A percentile compares a stretch with the other conserved stretches of the same genome.
phyloP scores from a whole-genome alignment of 1,140 invertebrate species.

The Orchesella cincta region DNA sequence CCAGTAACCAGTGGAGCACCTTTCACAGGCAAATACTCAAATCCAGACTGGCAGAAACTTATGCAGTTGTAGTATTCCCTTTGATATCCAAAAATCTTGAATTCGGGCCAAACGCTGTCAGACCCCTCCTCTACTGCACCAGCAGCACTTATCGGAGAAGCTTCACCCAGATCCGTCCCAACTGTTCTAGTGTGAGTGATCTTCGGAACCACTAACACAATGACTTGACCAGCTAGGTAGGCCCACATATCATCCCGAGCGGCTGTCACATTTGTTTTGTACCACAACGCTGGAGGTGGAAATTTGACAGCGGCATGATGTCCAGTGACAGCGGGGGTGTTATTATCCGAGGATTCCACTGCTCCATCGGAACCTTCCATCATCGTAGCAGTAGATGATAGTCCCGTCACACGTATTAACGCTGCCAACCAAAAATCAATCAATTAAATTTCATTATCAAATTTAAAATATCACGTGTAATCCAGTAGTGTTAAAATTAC shows the following conservation, averaged over 20 bases:
- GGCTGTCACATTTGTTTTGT: conserved; percentile 29
- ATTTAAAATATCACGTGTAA: too few relatives aligned
- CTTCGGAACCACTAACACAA: conserved; percentile 39
- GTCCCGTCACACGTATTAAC: too few relatives aligned
- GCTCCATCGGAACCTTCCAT: too few relatives aligned
- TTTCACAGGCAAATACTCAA: conserved; percentile 29
- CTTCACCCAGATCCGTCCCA: not conserved
- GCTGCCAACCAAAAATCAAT: too few relatives aligned
- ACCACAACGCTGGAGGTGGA: conserved; percentile 44
- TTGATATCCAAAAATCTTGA: conserved; percentile 38
- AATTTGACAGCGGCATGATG: too few relatives aligned
- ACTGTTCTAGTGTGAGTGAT: not conserved
- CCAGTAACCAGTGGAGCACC: conserved; percentile 41
- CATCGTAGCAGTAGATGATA: too few relatives aligned
- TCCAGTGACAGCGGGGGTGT: too few relatives aligned
- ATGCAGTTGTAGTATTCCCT: conserved; percentile 32
- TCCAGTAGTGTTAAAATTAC: too few relatives aligned
- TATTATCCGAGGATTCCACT: too few relatives aligned
- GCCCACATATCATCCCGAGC: conserved; percentile 44
- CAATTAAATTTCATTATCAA: too few relatives aligned
- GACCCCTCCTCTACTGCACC: not conserved
- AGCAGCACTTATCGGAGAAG: not conserved
- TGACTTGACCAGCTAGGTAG: conserved; percentile 21
- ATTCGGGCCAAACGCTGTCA: conserved; percentile 37
- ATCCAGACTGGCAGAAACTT: conserved; percentile 34